These are phyloP conservation scores for Holotrichia oblita DNA, from an alignment of 1,140 invertebrate species.

Conservation along the genomic window DNA sequence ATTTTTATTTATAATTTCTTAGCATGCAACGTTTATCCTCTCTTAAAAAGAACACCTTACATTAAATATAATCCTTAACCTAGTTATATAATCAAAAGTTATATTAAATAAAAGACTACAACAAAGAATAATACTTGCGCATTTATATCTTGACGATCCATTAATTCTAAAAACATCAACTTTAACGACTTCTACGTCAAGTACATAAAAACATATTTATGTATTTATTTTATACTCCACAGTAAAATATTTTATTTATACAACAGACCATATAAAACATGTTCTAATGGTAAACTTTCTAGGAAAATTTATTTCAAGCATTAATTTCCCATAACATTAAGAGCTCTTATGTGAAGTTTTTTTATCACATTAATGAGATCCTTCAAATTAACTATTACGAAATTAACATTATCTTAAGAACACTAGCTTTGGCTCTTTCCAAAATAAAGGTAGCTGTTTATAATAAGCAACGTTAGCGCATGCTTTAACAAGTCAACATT, in stretches of 20 bases:
- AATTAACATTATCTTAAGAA: not conserved
- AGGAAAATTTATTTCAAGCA: constrained; percentile 9
- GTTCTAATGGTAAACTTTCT: constrained; percentile 21
- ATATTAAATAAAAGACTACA: no score
- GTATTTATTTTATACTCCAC: not conserved
- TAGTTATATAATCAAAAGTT: no score
- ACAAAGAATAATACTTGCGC: no score
- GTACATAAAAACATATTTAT: constrained; percentile 5
- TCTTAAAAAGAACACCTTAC: no score
- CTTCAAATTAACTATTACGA: not conserved
- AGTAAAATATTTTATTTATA: not conserved
- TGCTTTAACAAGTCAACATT: not conserved
- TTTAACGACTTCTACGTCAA: not conserved
- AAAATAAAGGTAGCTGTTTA: no score
- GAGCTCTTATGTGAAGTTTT: not conserved
- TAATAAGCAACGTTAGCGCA: no score
- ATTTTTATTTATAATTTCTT: no score
- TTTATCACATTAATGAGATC: not conserved
- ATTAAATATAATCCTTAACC: no score
- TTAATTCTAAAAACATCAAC: not conserved
- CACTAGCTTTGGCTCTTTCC: no score
- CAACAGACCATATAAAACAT: constrained; percentile 1
- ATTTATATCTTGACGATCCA: not conserved
- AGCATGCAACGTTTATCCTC: no score
- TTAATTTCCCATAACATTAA: constrained; percentile 3